phyloP scores from a whole-genome alignment of 2,797 vertebrate species.

The Etheostoma nigrum region DNA sequence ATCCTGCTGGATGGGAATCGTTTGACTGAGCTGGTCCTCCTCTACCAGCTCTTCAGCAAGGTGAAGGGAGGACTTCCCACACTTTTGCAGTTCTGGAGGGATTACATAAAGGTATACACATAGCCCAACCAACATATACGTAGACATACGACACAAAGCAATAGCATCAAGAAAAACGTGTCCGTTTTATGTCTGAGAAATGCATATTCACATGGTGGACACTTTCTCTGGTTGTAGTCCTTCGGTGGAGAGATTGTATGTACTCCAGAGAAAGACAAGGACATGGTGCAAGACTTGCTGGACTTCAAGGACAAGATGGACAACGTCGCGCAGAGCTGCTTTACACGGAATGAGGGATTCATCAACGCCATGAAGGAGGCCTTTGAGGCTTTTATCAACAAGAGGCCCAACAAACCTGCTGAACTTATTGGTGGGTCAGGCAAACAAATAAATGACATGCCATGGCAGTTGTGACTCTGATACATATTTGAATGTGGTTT shows the following conservation, averaged over 20 bases:
- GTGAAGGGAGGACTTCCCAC: constrained; percentile 95
- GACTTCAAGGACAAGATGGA: constrained; percentile 99
- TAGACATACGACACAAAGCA: not conserved
- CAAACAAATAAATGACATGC: not conserved
- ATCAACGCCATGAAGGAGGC: constrained; percentile 99
- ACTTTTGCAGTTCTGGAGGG: constrained; percentile 97
- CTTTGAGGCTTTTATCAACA: constrained; percentile 99
- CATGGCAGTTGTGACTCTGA: not conserved
- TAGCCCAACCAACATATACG: not conserved
- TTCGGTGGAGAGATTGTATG: constrained; percentile 99
- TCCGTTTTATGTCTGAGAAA: constrained; percentile 14
- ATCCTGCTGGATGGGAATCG: constrained; percentile 95
- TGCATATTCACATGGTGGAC: not conserved
- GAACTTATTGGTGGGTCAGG: constrained; percentile 93
- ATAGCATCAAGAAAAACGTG: not conserved
- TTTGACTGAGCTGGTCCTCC: constrained; percentile 93
- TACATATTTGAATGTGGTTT: not conserved
- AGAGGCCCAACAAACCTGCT: constrained; percentile 98
- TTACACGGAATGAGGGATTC: constrained; percentile 96
- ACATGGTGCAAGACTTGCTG: constrained; percentile 98
- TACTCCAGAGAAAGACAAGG: constrained; percentile 99
- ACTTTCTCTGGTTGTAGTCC: constrained; percentile 81
- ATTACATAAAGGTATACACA: constrained; percentile 95
- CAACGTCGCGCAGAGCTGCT: constrained; percentile 95
- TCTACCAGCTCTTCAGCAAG: constrained; percentile 97